Evolutionary conservation across 1,140 invertebrate genomes (phyloP).

Genomic region (Drosophila hydei): DNA sequence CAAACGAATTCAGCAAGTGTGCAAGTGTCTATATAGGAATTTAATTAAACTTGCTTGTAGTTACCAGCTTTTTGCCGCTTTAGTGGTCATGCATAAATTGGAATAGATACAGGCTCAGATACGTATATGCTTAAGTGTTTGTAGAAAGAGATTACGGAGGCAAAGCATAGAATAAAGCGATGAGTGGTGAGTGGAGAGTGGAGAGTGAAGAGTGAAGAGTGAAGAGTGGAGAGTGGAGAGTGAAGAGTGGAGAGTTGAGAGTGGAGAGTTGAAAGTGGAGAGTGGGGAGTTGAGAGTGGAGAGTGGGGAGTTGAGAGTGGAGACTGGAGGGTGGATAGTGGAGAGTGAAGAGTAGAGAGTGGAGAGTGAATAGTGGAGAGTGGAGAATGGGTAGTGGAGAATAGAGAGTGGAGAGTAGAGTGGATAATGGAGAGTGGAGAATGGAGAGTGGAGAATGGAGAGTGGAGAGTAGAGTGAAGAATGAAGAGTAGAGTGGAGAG

Average conservation of each 20-base stretch:
- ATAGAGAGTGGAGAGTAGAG: too few relatives aligned
- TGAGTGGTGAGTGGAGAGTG: neutral
- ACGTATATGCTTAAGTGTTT: neutral
- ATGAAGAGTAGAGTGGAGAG: neutral
- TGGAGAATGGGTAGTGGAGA: neutral
- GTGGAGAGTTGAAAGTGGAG: too few relatives aligned
- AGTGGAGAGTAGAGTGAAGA: too few relatives aligned
- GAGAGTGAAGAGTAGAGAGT: neutral
- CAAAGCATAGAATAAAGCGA: too few relatives aligned
- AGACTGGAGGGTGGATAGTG: neutral
- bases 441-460: neutral
- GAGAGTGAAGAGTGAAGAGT: neutral
- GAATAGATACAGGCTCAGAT: conserved; percentile 1
- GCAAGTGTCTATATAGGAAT: conserved; percentile 24
- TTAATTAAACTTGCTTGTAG: conserved; percentile 37
- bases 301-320: too few relatives aligned
- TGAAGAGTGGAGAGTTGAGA: too few relatives aligned
- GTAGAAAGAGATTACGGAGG: neutral
- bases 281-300: too few relatives aligned
- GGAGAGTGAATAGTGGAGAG: neutral
- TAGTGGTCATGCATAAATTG: conserved; percentile 21
- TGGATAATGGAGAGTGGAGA: neutral
- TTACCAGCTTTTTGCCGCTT: conserved; percentile 7
- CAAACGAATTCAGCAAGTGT: conserved; percentile 20
- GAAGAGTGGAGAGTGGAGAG: neutral